Evolutionary conservation across 2,113 vertebrate species (phyloP), one percentile per base, ranked within the genome.

Genomic region (Takifugu flavidus): DNA sequence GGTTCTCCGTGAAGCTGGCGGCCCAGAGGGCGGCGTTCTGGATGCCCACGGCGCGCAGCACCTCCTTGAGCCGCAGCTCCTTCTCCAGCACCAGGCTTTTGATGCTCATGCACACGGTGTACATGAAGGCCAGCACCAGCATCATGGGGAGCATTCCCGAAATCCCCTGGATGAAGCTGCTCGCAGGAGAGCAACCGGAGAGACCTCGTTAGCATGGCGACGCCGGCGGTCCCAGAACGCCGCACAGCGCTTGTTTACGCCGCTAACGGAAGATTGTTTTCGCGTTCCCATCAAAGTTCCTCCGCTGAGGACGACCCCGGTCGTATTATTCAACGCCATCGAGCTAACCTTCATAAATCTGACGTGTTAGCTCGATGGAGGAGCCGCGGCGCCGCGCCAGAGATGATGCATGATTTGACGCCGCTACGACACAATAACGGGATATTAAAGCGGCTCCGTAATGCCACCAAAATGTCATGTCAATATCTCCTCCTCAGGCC

Each of bases 391-490:
- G 15, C 62, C 62, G 55, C 60, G 78, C 82, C 72, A 67, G 66
- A 72, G 59, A 66, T 83, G 84, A 88, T 87, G 78, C 74, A 88
- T 65, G 83, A 82, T 85, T 77, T 75, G 70, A 87, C 75, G 75
- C 65, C 42, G 80, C 79, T 87, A 83, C 78, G 78, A 82, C 85
- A 89, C 79, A 89, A 89, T 84, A 79, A 86, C 75, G 72, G 54
- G 58, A 85, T 85, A 91, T 91, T 90, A 90, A 87, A 88, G 75
- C 31, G 45, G 73, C 76, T 87, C 83, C 86, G 87, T 89, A 90
- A 90, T 87, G 89, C 83, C 88, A 90, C 81, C 83, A 72, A 90
- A 91, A 91, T 90, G 87, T 85, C 89, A 90, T 86, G 87, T 89
- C 86, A 82, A 90, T 87, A 89, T 74, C 76, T 56, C 34, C 56